phyloP scores from a whole-genome alignment of 2,888 invertebrate genomes.

The Perithous albicinctus region DNA sequence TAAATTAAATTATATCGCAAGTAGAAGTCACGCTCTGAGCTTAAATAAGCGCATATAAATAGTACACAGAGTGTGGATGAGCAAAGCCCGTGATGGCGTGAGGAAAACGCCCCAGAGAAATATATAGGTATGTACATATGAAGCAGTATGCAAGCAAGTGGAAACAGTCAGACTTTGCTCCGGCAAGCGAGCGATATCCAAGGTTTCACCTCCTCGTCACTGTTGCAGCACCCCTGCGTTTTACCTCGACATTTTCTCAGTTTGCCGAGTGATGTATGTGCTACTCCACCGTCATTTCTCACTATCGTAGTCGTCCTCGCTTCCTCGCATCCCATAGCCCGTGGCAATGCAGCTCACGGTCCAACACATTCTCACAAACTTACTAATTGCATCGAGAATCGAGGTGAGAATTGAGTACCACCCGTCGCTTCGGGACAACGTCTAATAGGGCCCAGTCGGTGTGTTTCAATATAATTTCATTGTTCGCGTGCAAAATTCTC shows the following conservation, averaged over 20 bases:
- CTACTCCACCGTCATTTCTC: neutral
- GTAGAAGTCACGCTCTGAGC: slow-evolving; percentile 8
- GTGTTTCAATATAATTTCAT: neutral
- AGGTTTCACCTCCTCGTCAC: slow-evolving; percentile 19
- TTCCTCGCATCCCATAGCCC: slow-evolving; percentile 5
- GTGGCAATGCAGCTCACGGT: slow-evolving; percentile 1
- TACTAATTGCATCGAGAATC: slow-evolving; percentile 43
- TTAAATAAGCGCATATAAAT: slow-evolving; percentile 5
- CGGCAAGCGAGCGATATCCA: slow-evolving; percentile 14
- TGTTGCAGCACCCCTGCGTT: slow-evolving; percentile 4
- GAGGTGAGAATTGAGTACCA: slow-evolving; percentile 33
- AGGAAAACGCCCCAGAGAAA: slow-evolving; percentile 22
- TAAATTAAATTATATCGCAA: slow-evolving; percentile 14
- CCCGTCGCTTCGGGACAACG: neutral
- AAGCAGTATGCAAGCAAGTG: neutral
- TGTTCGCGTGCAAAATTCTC: neutral
- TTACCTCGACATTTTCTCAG: slow-evolving; percentile 26
- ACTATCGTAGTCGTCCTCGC: neutral
- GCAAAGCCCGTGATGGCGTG: neutral
- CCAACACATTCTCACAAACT: slow-evolving; percentile 39
- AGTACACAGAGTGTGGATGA: neutral
- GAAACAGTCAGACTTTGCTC: slow-evolving; percentile 35
- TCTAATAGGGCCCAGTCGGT: neutral
- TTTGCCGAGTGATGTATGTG: neutral
- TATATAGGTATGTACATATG: neutral